These are phyloP conservation scores for Deroptyus accipitrinus DNA, from an alignment of 2,113 vertebrate species.

Conservation along the genomic window DNA sequence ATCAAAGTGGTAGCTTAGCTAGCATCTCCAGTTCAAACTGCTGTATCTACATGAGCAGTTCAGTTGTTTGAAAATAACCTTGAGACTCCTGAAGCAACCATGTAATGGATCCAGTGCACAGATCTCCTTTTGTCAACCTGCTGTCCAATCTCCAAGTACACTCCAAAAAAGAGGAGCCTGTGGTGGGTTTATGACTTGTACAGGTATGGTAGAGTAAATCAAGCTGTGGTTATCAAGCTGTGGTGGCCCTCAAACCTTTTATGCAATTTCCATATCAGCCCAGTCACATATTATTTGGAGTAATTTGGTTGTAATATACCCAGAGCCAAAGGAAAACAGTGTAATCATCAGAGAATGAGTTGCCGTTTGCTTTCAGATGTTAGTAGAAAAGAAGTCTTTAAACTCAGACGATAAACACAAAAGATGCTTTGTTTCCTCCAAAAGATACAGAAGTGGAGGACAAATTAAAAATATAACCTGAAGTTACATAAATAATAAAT, in stretches of 20 bases:
- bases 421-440: not conserved
- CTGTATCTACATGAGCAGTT: not conserved
- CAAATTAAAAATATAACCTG: not conserved
- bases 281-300: not conserved
- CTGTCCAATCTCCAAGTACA: not conserved
- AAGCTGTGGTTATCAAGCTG: rapidly evolving
- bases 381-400: not conserved
- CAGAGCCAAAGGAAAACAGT: not conserved
- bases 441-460: not conserved
- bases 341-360: not conserved
- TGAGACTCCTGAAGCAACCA: not conserved
- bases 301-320: not conserved
- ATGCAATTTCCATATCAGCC: not conserved
- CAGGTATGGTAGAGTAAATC: not conserved
- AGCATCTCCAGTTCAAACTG: not conserved
- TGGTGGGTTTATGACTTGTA: not conserved
- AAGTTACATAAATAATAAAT: not conserved
- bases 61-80: not conserved
- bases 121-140: not conserved
- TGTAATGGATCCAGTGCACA: not conserved
- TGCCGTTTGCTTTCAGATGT: not conserved
- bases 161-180: not conserved
- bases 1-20: not conserved
- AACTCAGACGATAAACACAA: not conserved
- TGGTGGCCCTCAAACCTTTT: not conserved